Evolutionary conservation across 2,113 vertebrate species (phyloP).

Genomic region (Hydropotes inermis): DNA sequence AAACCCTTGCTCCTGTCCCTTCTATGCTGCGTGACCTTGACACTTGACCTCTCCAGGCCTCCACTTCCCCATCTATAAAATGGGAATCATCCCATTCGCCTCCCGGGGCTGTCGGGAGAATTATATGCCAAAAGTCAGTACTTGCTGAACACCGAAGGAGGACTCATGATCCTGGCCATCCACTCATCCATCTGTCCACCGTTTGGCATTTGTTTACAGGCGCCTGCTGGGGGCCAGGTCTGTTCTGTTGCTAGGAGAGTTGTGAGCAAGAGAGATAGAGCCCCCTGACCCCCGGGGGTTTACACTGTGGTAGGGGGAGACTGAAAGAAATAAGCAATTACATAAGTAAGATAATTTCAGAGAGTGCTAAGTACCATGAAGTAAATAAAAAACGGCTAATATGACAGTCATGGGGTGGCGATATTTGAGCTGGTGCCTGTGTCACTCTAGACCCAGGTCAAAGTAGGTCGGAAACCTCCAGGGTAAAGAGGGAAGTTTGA

Average conservation of each 20-base stretch:
- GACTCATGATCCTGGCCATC: background rate
- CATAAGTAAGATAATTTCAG: background rate
- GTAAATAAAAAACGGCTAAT: background rate
- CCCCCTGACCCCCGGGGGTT: background rate
- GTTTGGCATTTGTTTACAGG: background rate
- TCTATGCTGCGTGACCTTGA: background rate
- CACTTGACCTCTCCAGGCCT: background rate
- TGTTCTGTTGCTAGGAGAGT: background rate
- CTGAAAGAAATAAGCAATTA: background rate
- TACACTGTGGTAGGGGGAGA: background rate
- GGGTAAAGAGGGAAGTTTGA: background rate
- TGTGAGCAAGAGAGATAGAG: background rate
- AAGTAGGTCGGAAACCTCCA: background rate
- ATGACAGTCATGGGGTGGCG: background rate
- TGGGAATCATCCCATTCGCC: background rate
- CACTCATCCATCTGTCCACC: background rate
- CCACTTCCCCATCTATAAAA: background rate
- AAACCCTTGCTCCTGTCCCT: background rate
- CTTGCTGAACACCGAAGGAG: background rate
- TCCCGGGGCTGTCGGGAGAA: background rate
- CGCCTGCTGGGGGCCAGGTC: background rate
- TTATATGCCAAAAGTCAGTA: background rate
- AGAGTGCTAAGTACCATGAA: background rate
- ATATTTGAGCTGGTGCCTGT: background rate
- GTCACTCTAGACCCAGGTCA: constrained; percentile 1